Percentiles rank a stretch among this genome's conserved stretches.
Evolutionary conservation across 2,888 invertebrate species (phyloP).

Genomic region (Dendrolimus pini): DNA sequence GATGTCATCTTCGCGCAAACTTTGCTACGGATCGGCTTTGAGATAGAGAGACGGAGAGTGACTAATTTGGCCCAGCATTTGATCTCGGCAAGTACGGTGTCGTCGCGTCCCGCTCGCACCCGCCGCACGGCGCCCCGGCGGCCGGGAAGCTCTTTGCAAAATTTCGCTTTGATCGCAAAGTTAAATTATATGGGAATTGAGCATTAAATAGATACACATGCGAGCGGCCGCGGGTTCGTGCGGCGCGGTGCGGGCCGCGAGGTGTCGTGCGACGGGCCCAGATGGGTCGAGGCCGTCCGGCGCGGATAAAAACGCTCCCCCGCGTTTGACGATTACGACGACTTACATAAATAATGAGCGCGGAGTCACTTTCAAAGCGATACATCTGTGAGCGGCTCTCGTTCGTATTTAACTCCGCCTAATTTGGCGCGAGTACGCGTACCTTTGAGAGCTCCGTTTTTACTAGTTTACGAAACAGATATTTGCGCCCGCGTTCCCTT

Average conservation of each 20-base stretch:
- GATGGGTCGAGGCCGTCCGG: conserved; percentile 29
- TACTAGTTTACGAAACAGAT: conserved; percentile 77
- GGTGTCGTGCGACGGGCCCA: conserved; percentile 3
- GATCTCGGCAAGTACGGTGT: conserved; percentile 70
- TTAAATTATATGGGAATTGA: conserved; percentile 78
- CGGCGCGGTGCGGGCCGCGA: conserved; percentile 15
- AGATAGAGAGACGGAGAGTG: conserved; percentile 77
- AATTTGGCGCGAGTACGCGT: conserved; percentile 73
- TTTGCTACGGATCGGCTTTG: conserved; percentile 78
- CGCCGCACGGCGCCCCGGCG: conserved; percentile 48
- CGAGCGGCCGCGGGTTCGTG: conserved; percentile 37
- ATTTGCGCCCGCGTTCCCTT: conserved; percentile 76
- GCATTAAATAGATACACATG: conserved; percentile 75
- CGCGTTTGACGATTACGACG: conserved; percentile 61
- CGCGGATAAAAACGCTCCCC: conserved; percentile 48
- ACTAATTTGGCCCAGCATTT: conserved; percentile 78
- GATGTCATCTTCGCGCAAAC: conserved; percentile 78
- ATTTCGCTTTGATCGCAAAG: conserved; percentile 77
- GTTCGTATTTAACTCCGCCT: conserved; percentile 75
- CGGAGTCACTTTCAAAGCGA: conserved; percentile 66
- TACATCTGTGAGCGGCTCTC: conserved; percentile 63
- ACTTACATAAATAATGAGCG: conserved; percentile 72
- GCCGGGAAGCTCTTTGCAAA: conserved; percentile 75
- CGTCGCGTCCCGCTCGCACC: conserved; percentile 62
- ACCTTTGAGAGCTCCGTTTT: conserved; percentile 75